These are phyloP conservation scores for Achatina immaculata DNA, from an alignment of 1,140 invertebrate genomes.

Conservation along the genomic window DNA sequence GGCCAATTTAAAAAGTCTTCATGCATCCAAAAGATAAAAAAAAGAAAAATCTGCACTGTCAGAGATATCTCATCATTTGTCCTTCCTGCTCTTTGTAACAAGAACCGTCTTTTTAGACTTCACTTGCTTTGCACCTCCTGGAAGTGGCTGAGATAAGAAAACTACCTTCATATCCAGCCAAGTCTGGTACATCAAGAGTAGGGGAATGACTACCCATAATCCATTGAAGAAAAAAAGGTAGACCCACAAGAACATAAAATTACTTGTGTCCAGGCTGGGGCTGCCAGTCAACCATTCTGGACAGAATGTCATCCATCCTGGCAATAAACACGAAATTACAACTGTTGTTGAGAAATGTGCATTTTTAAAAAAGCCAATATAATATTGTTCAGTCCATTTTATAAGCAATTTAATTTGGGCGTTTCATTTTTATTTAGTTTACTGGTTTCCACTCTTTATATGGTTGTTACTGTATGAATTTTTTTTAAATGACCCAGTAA, in stretches of 20 bases:
- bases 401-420: no score
- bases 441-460: no score
- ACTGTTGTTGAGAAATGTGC: background rate
- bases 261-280: conserved; percentile 61
- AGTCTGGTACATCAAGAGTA: conserved; percentile 60
- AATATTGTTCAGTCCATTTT: background rate
- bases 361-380: background rate
- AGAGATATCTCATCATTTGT: conserved; percentile 22
- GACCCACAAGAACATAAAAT: conserved; percentile 63
- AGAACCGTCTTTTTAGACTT: background rate
- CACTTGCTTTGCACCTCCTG: no score
- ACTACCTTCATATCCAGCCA: conserved; percentile 49
- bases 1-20: no score
- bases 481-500: no score
- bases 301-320: conserved; percentile 71
- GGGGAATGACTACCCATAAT: conserved; percentile 67
- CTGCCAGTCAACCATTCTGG: conserved; percentile 68
- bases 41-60: no score
- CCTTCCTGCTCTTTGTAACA: background rate
- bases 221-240: conserved; percentile 69
- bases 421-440: no score
- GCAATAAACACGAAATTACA: conserved; percentile 34
- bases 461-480: no score
- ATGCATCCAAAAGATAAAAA: no score
- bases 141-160: no score